Percentiles rank a stretch among this genome's conserved stretches.
These are phyloP conservation scores for Crematogaster levior DNA, from an alignment of 2,888 invertebrate species.

Conservation along the genomic window DNA sequence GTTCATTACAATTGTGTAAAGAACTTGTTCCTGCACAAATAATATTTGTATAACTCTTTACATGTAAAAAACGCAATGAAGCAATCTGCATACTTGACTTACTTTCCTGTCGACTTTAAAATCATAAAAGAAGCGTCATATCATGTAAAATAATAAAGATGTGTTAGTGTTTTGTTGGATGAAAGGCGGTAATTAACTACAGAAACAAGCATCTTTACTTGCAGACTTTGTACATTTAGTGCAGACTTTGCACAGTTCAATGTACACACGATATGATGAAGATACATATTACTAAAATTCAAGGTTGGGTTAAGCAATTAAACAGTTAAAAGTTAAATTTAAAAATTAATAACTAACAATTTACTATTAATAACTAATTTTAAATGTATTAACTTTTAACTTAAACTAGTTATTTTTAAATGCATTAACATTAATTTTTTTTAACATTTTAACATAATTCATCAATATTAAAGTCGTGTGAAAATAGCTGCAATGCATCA, in stretches of 20 bases:
- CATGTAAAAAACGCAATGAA: background rate
- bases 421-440: too few relatives aligned
- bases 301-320: too few relatives aligned
- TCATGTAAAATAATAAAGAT: slow-evolving; percentile 20
- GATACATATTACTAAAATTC: slow-evolving; percentile 3
- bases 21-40: slow-evolving; percentile 14
- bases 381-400: too few relatives aligned
- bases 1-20: background rate
- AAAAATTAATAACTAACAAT: too few relatives aligned
- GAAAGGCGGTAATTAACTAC: background rate
- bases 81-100: slow-evolving; percentile 18
- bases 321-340: too few relatives aligned
- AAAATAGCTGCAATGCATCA: too few relatives aligned
- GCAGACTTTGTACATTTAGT: slow-evolving; percentile 34
- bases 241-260: too few relatives aligned
- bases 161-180: slow-evolving; percentile 12
- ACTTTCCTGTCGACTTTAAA: slow-evolving; percentile 39
- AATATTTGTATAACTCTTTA: background rate
- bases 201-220: slow-evolving; percentile 36
- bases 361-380: too few relatives aligned
- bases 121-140: background rate
- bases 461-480: too few relatives aligned
- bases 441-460: too few relatives aligned
- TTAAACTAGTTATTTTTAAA: too few relatives aligned
- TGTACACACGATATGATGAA: background rate